A percentile compares a stretch with the other conserved stretches of the same genome.
Conservation (phyloP, 1,140 invertebrate species). For the Drosophila eugracilis region DNA sequence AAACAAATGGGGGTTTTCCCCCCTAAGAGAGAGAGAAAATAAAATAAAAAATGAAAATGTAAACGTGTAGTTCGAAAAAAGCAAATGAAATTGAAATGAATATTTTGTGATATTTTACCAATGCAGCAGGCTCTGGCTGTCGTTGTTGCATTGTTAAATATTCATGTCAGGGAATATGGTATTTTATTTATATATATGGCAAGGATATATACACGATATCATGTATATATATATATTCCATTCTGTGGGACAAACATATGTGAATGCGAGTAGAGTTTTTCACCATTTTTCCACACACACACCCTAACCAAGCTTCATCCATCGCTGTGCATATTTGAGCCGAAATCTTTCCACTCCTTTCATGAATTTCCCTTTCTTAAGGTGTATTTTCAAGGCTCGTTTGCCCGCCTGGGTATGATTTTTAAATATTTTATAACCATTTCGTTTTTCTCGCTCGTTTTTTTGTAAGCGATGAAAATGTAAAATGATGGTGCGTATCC, state of each 20-base stretch:
- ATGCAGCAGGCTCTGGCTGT: conserved; percentile 36
- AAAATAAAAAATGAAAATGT: conserved; percentile 35
- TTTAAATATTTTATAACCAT: conserved; percentile 80
- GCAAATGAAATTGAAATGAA: conserved; percentile 78
- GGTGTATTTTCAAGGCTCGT: conserved; percentile 58
- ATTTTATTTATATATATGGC: conserved; percentile 28
- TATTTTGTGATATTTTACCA: conserved; percentile 73
- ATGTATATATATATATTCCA: conserved; percentile 4
- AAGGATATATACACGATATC: neutral
- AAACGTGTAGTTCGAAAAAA: conserved; percentile 40
- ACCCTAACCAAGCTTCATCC: neutral
- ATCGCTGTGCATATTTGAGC: conserved; percentile 62
- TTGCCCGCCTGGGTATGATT: conserved; percentile 59
- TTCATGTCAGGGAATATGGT: conserved; percentile 54
- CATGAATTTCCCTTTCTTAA: conserved; percentile 14
- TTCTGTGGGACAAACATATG: conserved; percentile 44
- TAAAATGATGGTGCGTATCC: conserved; percentile 42
- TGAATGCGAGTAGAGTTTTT: neutral
- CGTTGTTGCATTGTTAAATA: conserved; percentile 66
- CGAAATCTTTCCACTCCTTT: conserved; percentile 46
- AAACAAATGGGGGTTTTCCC: conserved; percentile 38
- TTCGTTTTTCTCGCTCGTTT: conserved; percentile 29
- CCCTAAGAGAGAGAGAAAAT: conserved; percentile 31
- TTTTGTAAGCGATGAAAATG: conserved; percentile 48
- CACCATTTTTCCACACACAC: conserved; percentile 5